A percentile compares a stretch with the other conserved stretches of the same genome.
phyloP scores from a whole-genome alignment of 2,113 vertebrate genomes.

The Phaetusa simplex region DNA sequence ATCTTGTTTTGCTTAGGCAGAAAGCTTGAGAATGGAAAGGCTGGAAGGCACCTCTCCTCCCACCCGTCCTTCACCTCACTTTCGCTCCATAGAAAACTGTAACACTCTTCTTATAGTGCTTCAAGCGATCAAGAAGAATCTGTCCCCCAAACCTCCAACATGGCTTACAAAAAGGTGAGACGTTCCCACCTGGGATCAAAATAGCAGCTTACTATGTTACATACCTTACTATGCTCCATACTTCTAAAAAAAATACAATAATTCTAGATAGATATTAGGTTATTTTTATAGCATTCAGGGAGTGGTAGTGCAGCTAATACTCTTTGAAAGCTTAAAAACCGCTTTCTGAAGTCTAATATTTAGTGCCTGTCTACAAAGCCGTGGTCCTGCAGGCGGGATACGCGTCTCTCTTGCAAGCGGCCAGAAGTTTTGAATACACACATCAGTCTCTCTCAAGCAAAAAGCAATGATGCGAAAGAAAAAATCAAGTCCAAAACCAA shows the following conservation, averaged over 20 bases:
- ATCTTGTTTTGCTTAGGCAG: not conserved
- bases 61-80: not conserved
- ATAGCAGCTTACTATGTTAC: not conserved
- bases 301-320: not conserved
- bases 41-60: not conserved
- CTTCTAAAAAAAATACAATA: not conserved
- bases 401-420: not conserved
- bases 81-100: not conserved
- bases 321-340: not conserved
- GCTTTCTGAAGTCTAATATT: not conserved
- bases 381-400: not conserved
- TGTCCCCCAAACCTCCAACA: not conserved
- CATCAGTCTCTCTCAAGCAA: not conserved
- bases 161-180: not conserved
- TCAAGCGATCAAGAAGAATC: not conserved
- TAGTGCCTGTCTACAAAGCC: not conserved
- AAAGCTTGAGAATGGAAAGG: not conserved
- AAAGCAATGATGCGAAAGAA: not conserved
- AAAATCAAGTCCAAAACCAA: not conserved
- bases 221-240: not conserved
- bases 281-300: not conserved
- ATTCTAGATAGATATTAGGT: accelerated
- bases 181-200: not conserved
- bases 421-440: not conserved
- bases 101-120: accelerated